Evolutionary conservation across 1,140 invertebrate species (phyloP), one percentile per base, ranked within the genome.

Genomic region (Chrysopa pallens): DNA sequence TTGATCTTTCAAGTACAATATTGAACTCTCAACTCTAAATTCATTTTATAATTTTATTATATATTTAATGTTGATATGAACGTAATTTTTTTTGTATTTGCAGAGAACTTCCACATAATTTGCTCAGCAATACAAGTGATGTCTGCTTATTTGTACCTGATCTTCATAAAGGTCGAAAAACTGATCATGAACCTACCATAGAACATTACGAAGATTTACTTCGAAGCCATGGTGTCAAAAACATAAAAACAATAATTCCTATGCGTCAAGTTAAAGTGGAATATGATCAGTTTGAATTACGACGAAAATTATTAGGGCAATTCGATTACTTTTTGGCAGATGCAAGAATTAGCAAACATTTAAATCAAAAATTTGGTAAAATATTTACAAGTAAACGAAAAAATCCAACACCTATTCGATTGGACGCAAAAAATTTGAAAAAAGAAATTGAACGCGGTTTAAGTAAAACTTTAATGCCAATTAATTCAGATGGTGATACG

Each of bases 281-380:
- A 56, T 76, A 73, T 58, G 68, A 72, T 49, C 74, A 76, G 31
- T 77, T 62, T 60, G 76, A 79, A 58, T 53, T 74, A 51, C 74
- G 70, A 53, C 59, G 66, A 15, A 70, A 72, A 48, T 56, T 80
- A 1, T 51, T 72, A 6, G 67, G 64, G 14, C 67, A 70, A 43
- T 74, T 77, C 54, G 76, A 80, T 52, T 59, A 65, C 29, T 78
- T 78, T 45, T 62, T 80, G 43, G 65, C 69, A 6, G 76, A 79
- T 54, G 72, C 69, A 29, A 64, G 64, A 57, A 70, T 80, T 7
- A 52, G 67, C 38, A 74, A 68, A 13, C 70, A 76, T 48, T 57
- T 76, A 4, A 64, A 68, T 11, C 69, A 75, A 46, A 55, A 73
- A 35, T 55, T 78, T 6, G 76, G 76, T 23, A 72, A 67, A 50